Evolutionary conservation across 1,140 invertebrate genomes (phyloP), one percentile per base, ranked within the genome.

Genomic region (Ditylenchus dipsaci): DNA sequence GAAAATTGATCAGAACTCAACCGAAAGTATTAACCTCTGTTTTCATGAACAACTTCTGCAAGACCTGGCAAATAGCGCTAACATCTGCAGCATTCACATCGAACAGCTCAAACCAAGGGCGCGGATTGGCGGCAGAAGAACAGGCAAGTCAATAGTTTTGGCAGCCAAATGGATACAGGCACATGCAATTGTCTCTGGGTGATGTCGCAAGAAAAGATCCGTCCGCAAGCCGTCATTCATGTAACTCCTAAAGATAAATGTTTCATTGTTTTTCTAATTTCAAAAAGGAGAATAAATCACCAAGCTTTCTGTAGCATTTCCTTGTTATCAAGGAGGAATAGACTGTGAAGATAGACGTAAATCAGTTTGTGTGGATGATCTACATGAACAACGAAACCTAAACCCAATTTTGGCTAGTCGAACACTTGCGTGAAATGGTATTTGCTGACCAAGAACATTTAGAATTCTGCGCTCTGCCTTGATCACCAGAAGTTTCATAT

Each of bases 381-480:
- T 0, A 98, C 93, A 84, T 98, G 95, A 7, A 98, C 95, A 86
- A 95, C 97, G 84, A 99, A 99, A 7, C 96, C 96, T 17, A 38
- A 38, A 38, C 33, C n/a, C n/a, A n/a, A n/a, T n/a, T n/a, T n/a
- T n/a, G n/a, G 11, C 3, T 11, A 38, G 11, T 38, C 3, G 11
- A 38, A 38, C 33, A 38, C 3, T 38, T 38, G 33, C 11, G 11
- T 38, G 33, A 38, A 38, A 38, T 38, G 11, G 11, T 5, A 38
- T n/a, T n/a, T n/a, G n/a, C 33, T 11, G 11, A 38, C 96, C 96
- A 15, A 98, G 84, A 83, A 97, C 94, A 83, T 98, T 98, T 0
- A 99, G 85, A 13, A 99, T 90, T 67, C 94, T 86, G 65, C 95
- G 85, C 82, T 99, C 96, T 0, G 93, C 93, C 85, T 97, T 97